Evolutionary conservation across 2,888 invertebrate genomes (phyloP), one percentile per base, ranked within the genome.

Genomic region (Dexiosoma caninum): DNA sequence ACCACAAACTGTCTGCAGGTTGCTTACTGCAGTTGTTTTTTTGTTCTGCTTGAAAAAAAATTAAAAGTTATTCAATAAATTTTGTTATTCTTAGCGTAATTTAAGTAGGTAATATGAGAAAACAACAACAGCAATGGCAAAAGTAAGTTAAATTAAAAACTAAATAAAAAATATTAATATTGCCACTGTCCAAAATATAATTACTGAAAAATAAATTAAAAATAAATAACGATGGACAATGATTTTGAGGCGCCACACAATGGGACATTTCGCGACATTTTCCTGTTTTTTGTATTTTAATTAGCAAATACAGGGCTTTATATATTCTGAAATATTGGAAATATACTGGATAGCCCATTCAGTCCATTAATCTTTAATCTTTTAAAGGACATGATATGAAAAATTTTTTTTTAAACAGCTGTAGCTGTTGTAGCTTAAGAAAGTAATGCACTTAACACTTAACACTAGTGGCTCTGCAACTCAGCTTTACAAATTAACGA

Each of bases 1-100:
- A 79, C 79, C 79, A 23, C 79, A 79, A 75, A 70, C 69, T 75
- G 74, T 79, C 74, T 75, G 69, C 69, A 53, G 64, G 51, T 60
- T 66, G 30, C 55, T 62, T 66, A 64, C 64, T 69, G 42, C 71
- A 53, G 32, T 57, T 71, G 40, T 0, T 32, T 12, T 53, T 30
- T 30, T 27, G 9, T 40, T 67, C 8, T 60, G 19, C 32, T 7
- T 19, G 12, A 35, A 64, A 32, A 46, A 21, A 62, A 32, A 35
- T 30, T 46, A 35, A 46, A 46, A 5, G 3, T 27, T 27, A 5
- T 27, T 27, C 6, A 5, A 27, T 32, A 40, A 44, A 46, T 51
- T 59, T 49, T 69, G 74, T 57, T 74, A 42, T 64, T 78, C 78
- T 75, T 40, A 37, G 69, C 37, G 74, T 79, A 79, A 79, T 79